Evolutionary conservation across 2,797 vertebrate genomes (phyloP), one percentile per base, ranked within the genome.

Genomic region (Hozukius guyotensis): DNA sequence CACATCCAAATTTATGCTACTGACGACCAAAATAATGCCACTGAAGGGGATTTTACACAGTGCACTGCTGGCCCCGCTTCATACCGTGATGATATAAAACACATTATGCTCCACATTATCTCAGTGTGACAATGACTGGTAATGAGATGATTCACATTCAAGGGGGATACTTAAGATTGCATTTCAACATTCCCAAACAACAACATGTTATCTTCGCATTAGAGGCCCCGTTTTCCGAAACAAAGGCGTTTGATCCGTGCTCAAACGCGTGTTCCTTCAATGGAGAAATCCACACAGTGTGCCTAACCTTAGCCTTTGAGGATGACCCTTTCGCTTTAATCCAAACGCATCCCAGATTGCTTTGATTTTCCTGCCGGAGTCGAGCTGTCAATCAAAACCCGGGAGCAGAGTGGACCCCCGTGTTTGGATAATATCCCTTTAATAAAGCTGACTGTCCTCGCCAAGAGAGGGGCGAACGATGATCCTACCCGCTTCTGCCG

Each of bases 1-100:
- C 93, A 88, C 92, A 94, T 93, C 94, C 92, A 93, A 94, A 94
- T 95, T 94, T 94, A 95, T 95, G 94, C 93, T 84, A 89, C 90
- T 91, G 94, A 94, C 93, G 93, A 94, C 94, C 93, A 94, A 94
- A 94, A 93, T 93, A 94, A 94, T 92, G 92, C 94, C 86, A 93
- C 91, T 89, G 92, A 94, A 94, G 92, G 90, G 91, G 93, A 90
- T 95, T 95, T 94, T 93, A 93, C 90, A 94, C 91, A 90, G 92
- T 89, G 92, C 89, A 91, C 90, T 89, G 88, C 90, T 92, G 92
- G 91, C 91, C 92, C 86, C 79, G 90, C 89, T 92, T 94, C 93
- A 76, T 91, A 87, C 89, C 91, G 87, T 89, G 89, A 92, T 92
- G 93, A 94, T 95, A 88, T 94, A 93, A 95, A 94, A 92, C 91